Evolutionary conservation across 2,797 vertebrate species (phyloP), one percentile per base, ranked within the genome.

Genomic region (Florisuga fusca): DNA sequence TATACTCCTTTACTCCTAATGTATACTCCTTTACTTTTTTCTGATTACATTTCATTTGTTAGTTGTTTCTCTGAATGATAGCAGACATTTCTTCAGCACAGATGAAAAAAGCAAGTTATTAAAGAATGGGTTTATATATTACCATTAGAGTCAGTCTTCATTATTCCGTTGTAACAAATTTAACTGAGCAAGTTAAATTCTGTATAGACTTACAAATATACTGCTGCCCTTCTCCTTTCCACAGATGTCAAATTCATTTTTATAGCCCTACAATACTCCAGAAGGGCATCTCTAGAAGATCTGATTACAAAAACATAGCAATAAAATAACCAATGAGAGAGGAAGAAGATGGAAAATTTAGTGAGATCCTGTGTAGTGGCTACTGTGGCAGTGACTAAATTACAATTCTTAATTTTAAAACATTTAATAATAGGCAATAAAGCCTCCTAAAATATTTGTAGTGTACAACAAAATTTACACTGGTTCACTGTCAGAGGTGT

Each of bases 21-120:
- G n/a, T n/a, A n/a, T n/a, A n/a, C n/a, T 41, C 67, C 61, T 91
- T 90, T 87, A 83, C 48, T 87, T 69, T 88, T 95, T 64, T 75
- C 66, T 43, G 78, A 89, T 93, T 86, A 41, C n/a, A 85, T 94
- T 93, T 91, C 91, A 87, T 67, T 51, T 73, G 46, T 91, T 94
- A 76, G 91, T 85, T 95, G 76, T 91, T 95, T 92, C 89, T 83
- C 83, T 89, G 57, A 94, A 95, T n/a, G 59, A 88, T 21, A 96
- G 76, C 83, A 90, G 89, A 89, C 22, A 76, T 90, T 94, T 75
- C 87, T 94, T 76, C 68, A 77, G 38, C n/a, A 58, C 15, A 91
- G 51, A 93, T 81, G 87, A 88, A 84, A 91, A 96, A 95, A 85
- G 7, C 1, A 4, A 90, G 51, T 92, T 94, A 92, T 83, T 91